A percentile compares a stretch with the other conserved stretches of the same genome.
Evolutionary conservation across 2,113 vertebrate species (phyloP).

Genomic region (Malurus elegans): DNA sequence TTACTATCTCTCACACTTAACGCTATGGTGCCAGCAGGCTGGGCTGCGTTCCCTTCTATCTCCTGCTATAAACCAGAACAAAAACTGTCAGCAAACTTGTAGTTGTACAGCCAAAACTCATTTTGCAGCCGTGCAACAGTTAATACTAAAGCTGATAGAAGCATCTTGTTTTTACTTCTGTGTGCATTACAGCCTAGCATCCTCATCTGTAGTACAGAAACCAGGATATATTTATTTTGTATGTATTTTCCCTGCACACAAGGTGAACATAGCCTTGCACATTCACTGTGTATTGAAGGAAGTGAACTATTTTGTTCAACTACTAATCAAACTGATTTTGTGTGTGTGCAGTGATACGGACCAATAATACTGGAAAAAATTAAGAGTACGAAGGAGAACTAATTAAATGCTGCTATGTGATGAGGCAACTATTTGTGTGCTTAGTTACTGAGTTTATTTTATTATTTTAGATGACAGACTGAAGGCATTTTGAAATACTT

Average conservation of each 20-base stretch:
- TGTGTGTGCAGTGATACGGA: background rate
- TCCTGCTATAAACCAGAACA: background rate
- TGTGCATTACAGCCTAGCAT: background rate
- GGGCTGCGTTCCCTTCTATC: background rate
- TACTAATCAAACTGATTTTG: background rate
- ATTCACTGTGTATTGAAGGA: background rate
- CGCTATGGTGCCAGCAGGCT: background rate
- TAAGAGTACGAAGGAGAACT: background rate
- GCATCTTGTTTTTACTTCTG: background rate
- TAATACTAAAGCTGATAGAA: background rate
- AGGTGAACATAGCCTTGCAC: background rate
- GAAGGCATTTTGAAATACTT: background rate
- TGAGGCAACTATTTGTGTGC: background rate
- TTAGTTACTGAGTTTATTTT: background rate
- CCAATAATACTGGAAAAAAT: background rate
- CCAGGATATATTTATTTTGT: background rate
- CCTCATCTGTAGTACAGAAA: background rate
- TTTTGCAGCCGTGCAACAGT: background rate
- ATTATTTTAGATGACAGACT: background rate
- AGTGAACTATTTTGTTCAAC: background rate
- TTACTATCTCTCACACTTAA: background rate
- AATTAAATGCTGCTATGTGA: background rate
- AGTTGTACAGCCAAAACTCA: background rate
- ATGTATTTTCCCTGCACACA: background rate
- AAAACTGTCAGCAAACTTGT: slow-evolving; percentile 3